Conservation (phyloP, 2,888 invertebrate species). For the Eupeodes latifasciatus region DNA sequence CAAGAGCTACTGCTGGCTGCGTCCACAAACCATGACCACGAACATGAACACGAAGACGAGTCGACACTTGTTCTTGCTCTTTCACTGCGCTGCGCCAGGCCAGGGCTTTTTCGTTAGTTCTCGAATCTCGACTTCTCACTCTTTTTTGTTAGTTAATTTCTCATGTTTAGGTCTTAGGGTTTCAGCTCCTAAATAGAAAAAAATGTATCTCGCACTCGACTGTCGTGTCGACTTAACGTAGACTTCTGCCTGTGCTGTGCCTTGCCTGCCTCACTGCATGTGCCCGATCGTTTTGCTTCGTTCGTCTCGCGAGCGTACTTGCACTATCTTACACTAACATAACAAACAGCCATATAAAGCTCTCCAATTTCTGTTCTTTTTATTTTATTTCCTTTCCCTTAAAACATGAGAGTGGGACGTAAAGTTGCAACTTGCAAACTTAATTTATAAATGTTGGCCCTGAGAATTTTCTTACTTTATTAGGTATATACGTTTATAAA, state of each 20-base stretch:
- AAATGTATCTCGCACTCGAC: constrained; percentile 17
- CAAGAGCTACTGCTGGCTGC: constrained; percentile 39
- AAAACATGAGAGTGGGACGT: constrained; percentile 29
- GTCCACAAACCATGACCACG: constrained; percentile 38
- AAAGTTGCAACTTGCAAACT: constrained; percentile 38
- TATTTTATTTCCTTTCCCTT: not conserved
- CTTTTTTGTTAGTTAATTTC: constrained; percentile 10
- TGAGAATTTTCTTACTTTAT: constrained; percentile 30
- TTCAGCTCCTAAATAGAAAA: constrained; percentile 30
- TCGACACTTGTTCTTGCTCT: constrained; percentile 19
- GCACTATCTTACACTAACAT: constrained; percentile 1
- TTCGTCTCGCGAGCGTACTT: not conserved
- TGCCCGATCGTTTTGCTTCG: not conserved
- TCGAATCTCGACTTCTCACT: not conserved
- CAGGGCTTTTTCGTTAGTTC: constrained; percentile 30
- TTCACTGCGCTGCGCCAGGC: constrained; percentile 41
- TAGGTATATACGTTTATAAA: not conserved
- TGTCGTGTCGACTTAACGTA: not conserved
- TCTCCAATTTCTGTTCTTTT: not conserved
- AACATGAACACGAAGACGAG: not conserved
- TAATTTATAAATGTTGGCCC: constrained; percentile 33
- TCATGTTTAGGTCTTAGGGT: constrained; percentile 16
- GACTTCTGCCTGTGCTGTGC: not conserved
- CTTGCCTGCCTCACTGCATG: too few species aligned
- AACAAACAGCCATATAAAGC: too few species aligned